phyloP scores from a whole-genome alignment of 1,140 invertebrate species.

The Cecropterus lyciades region DNA sequence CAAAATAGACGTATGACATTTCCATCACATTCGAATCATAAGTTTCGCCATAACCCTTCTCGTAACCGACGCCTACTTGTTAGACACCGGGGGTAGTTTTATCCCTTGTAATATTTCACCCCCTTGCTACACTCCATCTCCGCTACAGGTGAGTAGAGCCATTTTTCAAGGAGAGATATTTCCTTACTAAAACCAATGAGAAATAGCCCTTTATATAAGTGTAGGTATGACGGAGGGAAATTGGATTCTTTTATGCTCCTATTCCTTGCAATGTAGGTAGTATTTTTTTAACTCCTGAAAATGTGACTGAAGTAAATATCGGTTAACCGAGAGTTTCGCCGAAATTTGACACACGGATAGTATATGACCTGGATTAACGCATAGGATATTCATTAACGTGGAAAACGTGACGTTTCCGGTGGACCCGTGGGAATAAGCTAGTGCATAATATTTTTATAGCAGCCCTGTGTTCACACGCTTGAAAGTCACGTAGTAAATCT shows the following conservation, averaged over 20 bases:
- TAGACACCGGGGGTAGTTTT: not conserved
- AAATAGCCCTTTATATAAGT: slow-evolving; percentile 16
- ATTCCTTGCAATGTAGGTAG: no score
- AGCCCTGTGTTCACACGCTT: no score
- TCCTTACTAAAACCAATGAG: slow-evolving; percentile 16
- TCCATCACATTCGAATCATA: not conserved
- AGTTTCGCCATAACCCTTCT: not conserved
- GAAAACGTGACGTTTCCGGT: no score
- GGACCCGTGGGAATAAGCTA: no score
- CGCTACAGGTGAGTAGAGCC: slow-evolving; percentile 13
- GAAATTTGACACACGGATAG: no score
- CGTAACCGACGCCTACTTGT: slow-evolving; percentile 9
- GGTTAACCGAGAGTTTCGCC: no score
- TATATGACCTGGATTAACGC: no score
- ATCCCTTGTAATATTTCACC: slow-evolving; percentile 15
- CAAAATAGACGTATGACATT: not conserved
- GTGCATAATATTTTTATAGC: no score
- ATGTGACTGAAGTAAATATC: no score
- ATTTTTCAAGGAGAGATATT: slow-evolving; percentile 19
- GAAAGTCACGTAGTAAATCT: no score
- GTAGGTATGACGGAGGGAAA: not conserved
- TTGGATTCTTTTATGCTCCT: not conserved
- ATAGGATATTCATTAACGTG: no score
- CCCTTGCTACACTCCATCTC: slow-evolving; percentile 10
- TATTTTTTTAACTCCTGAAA: no score